A percentile compares a stretch with the other conserved stretches of the same genome.
Conservation (phyloP, 64 coral and sea anemone genomes). For the Porites lutea region DNA sequence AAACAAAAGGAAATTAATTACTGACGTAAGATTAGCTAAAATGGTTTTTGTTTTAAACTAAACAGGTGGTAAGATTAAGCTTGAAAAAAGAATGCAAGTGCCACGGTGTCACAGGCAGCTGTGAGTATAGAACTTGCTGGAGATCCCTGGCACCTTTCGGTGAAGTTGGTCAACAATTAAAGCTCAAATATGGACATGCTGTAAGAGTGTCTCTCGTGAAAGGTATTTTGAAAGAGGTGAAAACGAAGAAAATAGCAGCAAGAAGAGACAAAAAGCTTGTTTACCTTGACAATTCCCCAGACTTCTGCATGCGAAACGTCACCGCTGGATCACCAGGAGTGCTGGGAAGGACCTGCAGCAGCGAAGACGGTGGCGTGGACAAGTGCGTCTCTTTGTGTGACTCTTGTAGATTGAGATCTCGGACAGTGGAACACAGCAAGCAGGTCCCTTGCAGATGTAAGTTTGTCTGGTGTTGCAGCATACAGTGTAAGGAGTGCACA, state of each 20-base stretch:
- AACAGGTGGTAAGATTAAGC: conserved; percentile 63
- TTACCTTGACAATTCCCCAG: conserved; percentile 57
- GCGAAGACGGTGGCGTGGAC: background rate
- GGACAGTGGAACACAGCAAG: background rate
- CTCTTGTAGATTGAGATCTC: conserved; percentile 5
- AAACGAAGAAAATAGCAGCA: background rate
- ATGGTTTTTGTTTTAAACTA: too few relatives aligned
- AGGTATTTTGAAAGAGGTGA: conserved; percentile 11
- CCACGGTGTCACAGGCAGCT: conserved; percentile 68
- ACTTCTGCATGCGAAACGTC: conserved; percentile 44
- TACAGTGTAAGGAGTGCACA: conserved; percentile 52
- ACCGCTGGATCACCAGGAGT: conserved; percentile 30
- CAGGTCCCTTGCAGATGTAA: conserved; percentile 46
- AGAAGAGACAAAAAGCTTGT: conserved; percentile 61
- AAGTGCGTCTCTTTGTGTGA: conserved; percentile 33
- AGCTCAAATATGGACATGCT: conserved; percentile 67
- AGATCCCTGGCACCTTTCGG: conserved; percentile 55
- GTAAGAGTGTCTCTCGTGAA: conserved; percentile 41
- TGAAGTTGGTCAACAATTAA: conserved; percentile 65
- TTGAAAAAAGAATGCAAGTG: conserved; percentile 77
- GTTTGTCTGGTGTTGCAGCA: conserved; percentile 67
- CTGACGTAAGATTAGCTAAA: too few relatives aligned
- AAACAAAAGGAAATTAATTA: too few relatives aligned
- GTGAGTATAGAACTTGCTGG: conserved; percentile 68
- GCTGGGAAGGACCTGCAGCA: conserved; percentile 57